These are phyloP conservation scores for Zaprionus lineosus DNA, from an alignment of 2,888 invertebrate genomes.

Conservation along the genomic window DNA sequence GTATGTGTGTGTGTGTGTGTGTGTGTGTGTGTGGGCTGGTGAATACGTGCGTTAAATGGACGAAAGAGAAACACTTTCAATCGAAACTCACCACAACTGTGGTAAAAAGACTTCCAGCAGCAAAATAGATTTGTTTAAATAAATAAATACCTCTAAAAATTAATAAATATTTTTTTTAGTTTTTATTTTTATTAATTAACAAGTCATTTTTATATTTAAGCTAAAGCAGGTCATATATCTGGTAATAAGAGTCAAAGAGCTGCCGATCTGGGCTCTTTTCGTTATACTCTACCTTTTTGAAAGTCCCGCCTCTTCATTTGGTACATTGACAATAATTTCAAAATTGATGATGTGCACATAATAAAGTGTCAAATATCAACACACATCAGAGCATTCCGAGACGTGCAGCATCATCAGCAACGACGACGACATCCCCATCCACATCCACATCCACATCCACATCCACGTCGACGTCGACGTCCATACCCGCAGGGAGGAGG, in stretches of 20 bases:
- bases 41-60: not conserved
- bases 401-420: slow-evolving; percentile 53
- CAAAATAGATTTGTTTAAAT: too few species aligned
- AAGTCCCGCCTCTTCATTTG: slow-evolving; percentile 3
- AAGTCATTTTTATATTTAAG: too few species aligned
- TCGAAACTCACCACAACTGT: too few species aligned
- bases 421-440: slow-evolving; percentile 31
- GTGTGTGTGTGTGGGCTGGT: not conserved
- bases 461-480: slow-evolving; percentile 29
- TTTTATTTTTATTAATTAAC: too few species aligned
- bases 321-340: slow-evolving; percentile 63
- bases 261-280: slow-evolving; percentile 26
- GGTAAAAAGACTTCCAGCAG: too few species aligned
- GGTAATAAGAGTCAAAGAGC: too few species aligned
- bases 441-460: slow-evolving; percentile 28
- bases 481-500: not conserved
- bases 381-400: slow-evolving; percentile 59
- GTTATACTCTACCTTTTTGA: too few species aligned
- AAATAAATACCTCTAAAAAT: too few species aligned
- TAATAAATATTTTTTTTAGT: too few species aligned
- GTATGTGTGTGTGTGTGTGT: slow-evolving; percentile 8
- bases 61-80: too few species aligned
- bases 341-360: slow-evolving; percentile 80
- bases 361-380: slow-evolving; percentile 79
- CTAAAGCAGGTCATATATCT: too few species aligned